These are phyloP conservation scores for Lerista edwardsae DNA, from an alignment of 2,797 vertebrate species.

Conservation along the genomic window DNA sequence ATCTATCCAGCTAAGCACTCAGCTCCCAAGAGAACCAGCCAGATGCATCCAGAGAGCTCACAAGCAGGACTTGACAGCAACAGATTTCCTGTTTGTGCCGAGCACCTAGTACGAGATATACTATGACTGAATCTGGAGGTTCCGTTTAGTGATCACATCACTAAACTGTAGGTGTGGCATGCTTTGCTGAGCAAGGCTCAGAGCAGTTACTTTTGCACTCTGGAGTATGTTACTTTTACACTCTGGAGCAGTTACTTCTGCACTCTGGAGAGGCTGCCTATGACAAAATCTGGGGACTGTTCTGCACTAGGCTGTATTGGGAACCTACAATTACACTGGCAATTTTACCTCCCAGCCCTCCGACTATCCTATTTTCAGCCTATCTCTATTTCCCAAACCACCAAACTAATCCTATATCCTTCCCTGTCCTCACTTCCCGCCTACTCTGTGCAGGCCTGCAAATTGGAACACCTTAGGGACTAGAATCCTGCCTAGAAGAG, in stretches of 20 bases:
- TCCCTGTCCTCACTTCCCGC: neutral
- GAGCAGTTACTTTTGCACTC: neutral
- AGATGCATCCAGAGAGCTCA: neutral
- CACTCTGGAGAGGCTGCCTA: neutral
- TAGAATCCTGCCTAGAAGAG: conserved; percentile 10
- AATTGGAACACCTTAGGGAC: conserved; percentile 11
- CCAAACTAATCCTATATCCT: conserved; percentile 26
- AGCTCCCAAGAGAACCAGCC: neutral
- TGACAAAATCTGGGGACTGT: neutral
- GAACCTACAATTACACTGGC: conserved; percentile 16
- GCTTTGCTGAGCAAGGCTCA: neutral
- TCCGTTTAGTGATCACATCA: neutral
- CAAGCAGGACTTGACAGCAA: neutral
- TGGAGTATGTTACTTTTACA: no score
- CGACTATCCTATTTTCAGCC: conserved; percentile 19
- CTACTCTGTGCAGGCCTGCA: conserved; percentile 6
- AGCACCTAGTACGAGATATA: neutral
- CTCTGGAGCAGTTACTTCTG: neutral
- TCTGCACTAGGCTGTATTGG: neutral
- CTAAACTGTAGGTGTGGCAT: neutral
- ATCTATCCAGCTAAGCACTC: neutral
- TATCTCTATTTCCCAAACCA: conserved; percentile 38
- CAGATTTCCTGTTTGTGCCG: neutral
- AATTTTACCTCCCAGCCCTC: neutral
- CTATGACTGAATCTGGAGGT: neutral